Base-by-base conservation (phyloP, 1,140 invertebrate genomes). In the Ceratosolen solmsi region DNA sequence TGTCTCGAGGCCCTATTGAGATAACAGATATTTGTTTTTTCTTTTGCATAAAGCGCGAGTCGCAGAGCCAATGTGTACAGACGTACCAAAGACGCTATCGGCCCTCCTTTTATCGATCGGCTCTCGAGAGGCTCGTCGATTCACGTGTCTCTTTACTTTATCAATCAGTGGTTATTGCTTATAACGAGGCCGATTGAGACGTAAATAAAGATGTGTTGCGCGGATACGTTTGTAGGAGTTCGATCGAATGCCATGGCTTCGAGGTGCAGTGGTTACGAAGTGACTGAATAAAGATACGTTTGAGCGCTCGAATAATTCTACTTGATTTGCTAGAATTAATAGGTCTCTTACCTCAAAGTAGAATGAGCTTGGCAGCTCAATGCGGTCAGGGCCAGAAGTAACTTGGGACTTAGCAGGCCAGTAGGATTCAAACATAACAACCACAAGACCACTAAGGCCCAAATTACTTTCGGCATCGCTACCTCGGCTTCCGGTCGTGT, bases 391-490 rank as follows among this genome's bases (percentile, higher is more conserved):
- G 84, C 86, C 83, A 83, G 80, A 87, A 85, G 86, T 86, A 88
- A 90, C 90, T 91, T 91, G 90, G 90, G 90, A 91, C 90, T 91
- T 91, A 91, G 90, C 90, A 91, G 90, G 90, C 90, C 90, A 91
- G 90, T 91, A 91, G 90, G 89, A 91, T 90, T 91, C 71, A 71
- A 86, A 84, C 80, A 56, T 84, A 90, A 87, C 89, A 84, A 89
- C 90, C 90, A 91, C 90, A 89, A 89, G 90, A 89, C 90, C 90
- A 89, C 90, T 91, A 91, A 91, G 90, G 90, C 90, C 90, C 90
- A 90, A 89, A 88, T 87, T 87, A 88, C 87, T 87, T 76, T 71
- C 72, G 85, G 85, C 83, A 38, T 56, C 17, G 11, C 41, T 22
- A 38, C 30, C 20, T 65, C 13, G 1, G 15, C 20, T 68, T 20